Evolutionary conservation across 2,113 vertebrate genomes (phyloP).

Genomic region (Oriolus oriolus): DNA sequence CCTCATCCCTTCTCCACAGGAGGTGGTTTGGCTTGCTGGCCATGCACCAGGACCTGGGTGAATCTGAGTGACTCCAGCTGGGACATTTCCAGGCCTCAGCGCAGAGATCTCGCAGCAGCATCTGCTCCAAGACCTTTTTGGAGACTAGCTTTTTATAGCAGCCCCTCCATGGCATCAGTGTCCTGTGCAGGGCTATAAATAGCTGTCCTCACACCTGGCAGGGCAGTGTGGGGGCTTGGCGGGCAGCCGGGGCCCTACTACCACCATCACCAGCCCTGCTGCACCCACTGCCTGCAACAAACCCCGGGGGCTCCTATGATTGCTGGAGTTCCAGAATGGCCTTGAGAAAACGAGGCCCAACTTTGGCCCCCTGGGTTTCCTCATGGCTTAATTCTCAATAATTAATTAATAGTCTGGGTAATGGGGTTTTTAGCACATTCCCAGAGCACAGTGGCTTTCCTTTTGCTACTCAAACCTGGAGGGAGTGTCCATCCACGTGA

Average conservation of each 20-base stretch:
- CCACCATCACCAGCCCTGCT: background rate
- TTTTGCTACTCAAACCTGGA: background rate
- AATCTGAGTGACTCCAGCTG: background rate
- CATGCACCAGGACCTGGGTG: background rate
- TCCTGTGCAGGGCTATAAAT: constrained; percentile 13
- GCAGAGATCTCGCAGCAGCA: background rate
- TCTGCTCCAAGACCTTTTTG: constrained; percentile 4
- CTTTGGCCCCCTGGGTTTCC: background rate
- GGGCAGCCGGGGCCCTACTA: background rate
- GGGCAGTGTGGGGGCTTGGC: background rate
- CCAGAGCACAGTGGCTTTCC: background rate
- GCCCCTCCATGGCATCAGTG: background rate
- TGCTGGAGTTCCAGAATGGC: background rate
- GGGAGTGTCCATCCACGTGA: background rate
- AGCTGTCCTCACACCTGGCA: background rate
- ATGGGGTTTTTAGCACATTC: background rate
- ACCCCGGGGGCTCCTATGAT: fast-evolving
- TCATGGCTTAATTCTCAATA: background rate
- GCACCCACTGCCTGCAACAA: background rate
- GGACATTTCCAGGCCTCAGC: background rate
- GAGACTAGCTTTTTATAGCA: constrained; percentile 46
- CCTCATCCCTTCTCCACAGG: background rate
- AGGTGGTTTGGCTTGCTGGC: background rate
- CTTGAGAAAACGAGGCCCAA: background rate
- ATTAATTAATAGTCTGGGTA: background rate